Conservation (phyloP, 2,888 invertebrate species). For the Stegana nigrithorax region DNA sequence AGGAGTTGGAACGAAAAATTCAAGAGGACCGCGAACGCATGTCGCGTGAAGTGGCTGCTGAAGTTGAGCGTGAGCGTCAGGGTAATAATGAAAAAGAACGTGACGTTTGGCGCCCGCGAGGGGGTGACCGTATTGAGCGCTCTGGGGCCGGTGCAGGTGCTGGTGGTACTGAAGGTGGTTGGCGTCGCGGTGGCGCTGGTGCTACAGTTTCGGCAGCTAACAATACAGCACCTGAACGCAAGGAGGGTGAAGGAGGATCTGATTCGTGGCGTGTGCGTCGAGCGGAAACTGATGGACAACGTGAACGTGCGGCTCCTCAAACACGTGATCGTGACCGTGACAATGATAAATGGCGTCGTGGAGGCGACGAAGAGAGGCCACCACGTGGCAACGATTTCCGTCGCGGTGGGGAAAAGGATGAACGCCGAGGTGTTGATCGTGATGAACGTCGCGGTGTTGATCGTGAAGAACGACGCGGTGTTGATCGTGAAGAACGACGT, state of each 20-base stretch:
- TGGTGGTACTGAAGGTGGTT: conserved; percentile 31
- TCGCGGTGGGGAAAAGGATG: conserved; percentile 34
- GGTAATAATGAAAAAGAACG: conserved; percentile 52
- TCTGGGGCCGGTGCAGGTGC: conserved; percentile 36
- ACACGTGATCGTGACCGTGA: background rate
- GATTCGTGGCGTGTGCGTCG: conserved; percentile 61
- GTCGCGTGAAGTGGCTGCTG: conserved; percentile 59
- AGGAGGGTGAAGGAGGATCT: conserved; percentile 42
- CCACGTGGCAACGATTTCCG: conserved; percentile 28
- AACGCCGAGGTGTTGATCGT: conserved; percentile 28
- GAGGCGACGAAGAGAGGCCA: conserved; percentile 29
- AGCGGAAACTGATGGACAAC: conserved; percentile 46
- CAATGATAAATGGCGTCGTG: conserved; percentile 32
- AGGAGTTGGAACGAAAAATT: conserved; percentile 77
- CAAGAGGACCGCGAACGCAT: conserved; percentile 70
- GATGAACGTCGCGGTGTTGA: conserved; percentile 39
- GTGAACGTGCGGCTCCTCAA: conserved; percentile 25
- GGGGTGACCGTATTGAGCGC: conserved; percentile 39
- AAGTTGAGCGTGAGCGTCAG: conserved; percentile 53
- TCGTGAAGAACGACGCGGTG: conserved; percentile 39
- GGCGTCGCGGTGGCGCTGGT: conserved; percentile 47
- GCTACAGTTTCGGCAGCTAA: conserved; percentile 4
- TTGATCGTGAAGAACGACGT: conserved; percentile 13
- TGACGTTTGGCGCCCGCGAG: conserved; percentile 62
- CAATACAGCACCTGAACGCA: conserved; percentile 27